Base-by-base conservation (phyloP, 1,140 invertebrate species). In the Bombus balteatus region DNA sequence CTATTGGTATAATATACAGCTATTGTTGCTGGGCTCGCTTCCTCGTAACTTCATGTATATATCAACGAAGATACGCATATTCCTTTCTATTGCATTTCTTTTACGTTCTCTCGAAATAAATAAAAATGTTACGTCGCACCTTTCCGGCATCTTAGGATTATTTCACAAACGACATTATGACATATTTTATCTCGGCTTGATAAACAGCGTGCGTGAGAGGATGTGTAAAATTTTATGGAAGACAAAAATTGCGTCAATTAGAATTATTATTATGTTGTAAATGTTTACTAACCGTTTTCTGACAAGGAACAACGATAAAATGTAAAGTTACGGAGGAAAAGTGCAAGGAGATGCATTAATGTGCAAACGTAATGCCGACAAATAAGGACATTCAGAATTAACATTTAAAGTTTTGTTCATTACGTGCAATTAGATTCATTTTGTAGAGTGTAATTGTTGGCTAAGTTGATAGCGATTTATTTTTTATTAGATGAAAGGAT, bases 1-100 rank as follows among this genome's bases (percentile, higher is more conserved):
- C 68, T 57, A 81, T 80, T 76, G 66, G 74, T 75, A 85, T 89
- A 90, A 90, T 85, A 86, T 77, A 85, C 79, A 78, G 72, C 89
- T 90, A 90, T 90, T 90, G 88, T 90, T 90, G 74, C 68, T 66
- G 82, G 82, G 62, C 73, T 87, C 47, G 81, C 81, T 90, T 90
- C 86, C 89, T 90, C 85, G 79, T 85, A 90, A 87, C 88, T 72
- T 85, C 66, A 71, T 87, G 86, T 70, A 75, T 76, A 62, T 41
- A 89, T 68, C 85, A 90, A 87, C 85, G 78, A 86, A 76, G 76
- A 86, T 88, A 83, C 70, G 74, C 75, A 79, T 90, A 73, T 32
- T 74, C 88, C 83, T 90, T 88, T 89, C 88, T 88, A 72, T 73
- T 41, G 34, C 86, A 86, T 88, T 88, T 68, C 79, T 87, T 15